Base-by-base conservation (phyloP, 2,113 vertebrate genomes). In the Okapia johnstoni region DNA sequence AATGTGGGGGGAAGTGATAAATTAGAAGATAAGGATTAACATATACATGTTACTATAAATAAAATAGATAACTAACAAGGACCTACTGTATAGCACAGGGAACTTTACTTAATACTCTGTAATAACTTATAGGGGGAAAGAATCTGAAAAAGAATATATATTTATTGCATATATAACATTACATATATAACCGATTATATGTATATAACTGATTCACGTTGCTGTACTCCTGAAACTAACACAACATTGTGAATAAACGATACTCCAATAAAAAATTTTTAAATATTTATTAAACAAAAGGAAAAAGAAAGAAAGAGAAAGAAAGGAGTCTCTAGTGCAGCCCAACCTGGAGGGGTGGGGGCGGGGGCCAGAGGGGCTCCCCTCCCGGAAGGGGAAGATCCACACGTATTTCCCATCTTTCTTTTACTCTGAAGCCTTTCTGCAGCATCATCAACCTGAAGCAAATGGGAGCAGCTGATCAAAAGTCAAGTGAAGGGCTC, bases 361-460 rank as follows among this genome's bases (percentile, higher is more conserved):
- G 13, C 5, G 11, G 30, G 16, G 30, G 30, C 6, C 0, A 3
- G 55, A 46, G 52, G 16, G n/a, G 8, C 55, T 8, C 23, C 46
- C 5, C 40, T 9, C 13, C 14, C 0, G 0, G 28, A 23, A 5
- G 25, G n/a, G 25, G 58, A 40, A 7, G 8, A 14, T 2, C 23
- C 3, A 1, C 14, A 3, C 0, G 3, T 36, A 11, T 14, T 36
- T 9, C 25, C 14, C 26, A 6, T 40, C 36, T 30, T 36, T 63
- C 66, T 58, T 23, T 14, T n/a, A 55, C 46, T 25, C 12, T 23
- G 30, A 16, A 85, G 14, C 33, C 36, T 43, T 57, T 57, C 14
- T 16, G 11, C 21, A 15, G 15, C 2, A 2, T 21, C 85, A n/a
- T 70, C 50, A 26, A 6, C 40, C 57, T 6, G 0, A 61, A 81